Evolutionary conservation across 1,140 invertebrate species (phyloP).

Genomic region (Brachystomella parvula): DNA sequence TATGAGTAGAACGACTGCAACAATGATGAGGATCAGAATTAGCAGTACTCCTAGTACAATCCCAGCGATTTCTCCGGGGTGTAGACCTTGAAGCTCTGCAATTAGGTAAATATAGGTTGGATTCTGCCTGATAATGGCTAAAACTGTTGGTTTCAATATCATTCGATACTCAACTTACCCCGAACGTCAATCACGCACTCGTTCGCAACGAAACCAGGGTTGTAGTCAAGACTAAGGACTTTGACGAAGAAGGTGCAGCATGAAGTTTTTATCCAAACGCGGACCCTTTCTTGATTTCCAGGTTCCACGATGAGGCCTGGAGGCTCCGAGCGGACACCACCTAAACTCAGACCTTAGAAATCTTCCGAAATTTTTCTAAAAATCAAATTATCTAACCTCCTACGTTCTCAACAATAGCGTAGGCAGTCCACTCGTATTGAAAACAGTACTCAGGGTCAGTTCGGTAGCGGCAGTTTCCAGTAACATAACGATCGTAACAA

Average conservation of each 20-base stretch:
- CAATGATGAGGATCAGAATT: slow-evolving; percentile 26
- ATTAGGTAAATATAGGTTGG: slow-evolving; percentile 3
- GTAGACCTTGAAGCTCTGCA: slow-evolving; percentile 29
- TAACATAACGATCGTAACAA: slow-evolving; percentile 29
- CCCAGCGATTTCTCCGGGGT: slow-evolving; percentile 32
- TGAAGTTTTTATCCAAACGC: slow-evolving; percentile 23
- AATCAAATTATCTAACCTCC: slow-evolving; percentile 6
- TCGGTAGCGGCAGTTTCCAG: slow-evolving; percentile 29
- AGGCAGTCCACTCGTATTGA: slow-evolving; percentile 31
- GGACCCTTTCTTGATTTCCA: slow-evolving; percentile 20
- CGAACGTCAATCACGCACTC: slow-evolving; percentile 32
- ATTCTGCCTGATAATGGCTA: no score
- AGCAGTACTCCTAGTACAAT: slow-evolving; percentile 23
- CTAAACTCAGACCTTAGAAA: slow-evolving; percentile 9
- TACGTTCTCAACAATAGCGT: slow-evolving; percentile 25
- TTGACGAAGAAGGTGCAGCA: slow-evolving; percentile 29
- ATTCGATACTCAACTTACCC: slow-evolving; percentile 13
- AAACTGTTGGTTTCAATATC: neutral
- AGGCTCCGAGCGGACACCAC: slow-evolving; percentile 18
- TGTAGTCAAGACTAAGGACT: slow-evolving; percentile 21
- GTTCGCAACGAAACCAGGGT: neutral
- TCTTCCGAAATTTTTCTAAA: neutral
- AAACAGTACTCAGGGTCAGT: slow-evolving; percentile 26
- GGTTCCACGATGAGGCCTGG: slow-evolving; percentile 21
- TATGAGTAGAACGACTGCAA: slow-evolving; percentile 10